phyloP scores from a whole-genome alignment of 2,113 vertebrate species.

The Salvator merianae region DNA sequence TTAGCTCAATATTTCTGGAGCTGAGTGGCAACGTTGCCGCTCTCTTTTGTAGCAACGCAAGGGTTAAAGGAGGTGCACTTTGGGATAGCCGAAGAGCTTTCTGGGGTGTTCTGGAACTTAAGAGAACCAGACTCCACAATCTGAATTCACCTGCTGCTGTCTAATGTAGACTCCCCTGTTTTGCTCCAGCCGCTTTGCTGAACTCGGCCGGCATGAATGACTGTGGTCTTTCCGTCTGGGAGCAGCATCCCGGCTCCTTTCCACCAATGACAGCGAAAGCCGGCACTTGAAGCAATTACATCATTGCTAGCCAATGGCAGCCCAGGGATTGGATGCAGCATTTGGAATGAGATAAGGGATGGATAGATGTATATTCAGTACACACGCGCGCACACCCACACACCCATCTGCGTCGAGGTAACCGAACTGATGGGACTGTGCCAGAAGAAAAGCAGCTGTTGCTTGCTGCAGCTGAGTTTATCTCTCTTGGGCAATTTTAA shows the following conservation, averaged over 20 bases:
- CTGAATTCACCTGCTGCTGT: neutral
- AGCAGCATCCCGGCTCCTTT: constrained; percentile 77
- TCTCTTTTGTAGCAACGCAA: constrained; percentile 8
- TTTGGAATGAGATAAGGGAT: constrained; percentile 67
- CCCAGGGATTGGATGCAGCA: constrained; percentile 80
- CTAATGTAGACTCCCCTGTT: constrained; percentile 23
- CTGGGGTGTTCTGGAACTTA: neutral
- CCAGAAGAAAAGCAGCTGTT: neutral
- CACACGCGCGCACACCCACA: constrained; percentile 28
- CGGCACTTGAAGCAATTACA: constrained; percentile 89
- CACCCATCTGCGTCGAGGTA: constrained; percentile 21
- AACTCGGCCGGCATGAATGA: constrained; percentile 87
- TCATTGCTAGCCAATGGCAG: constrained; percentile 92
- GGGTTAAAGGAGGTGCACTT: constrained; percentile 55
- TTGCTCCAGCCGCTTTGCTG: constrained; percentile 51
- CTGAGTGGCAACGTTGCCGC: neutral
- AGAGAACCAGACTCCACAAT: constrained; percentile 25
- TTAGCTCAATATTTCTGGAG: neutral
- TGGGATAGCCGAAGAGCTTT: neutral
- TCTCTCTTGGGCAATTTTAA: neutral
- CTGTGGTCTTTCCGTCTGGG: constrained; percentile 83
- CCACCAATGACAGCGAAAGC: constrained; percentile 82
- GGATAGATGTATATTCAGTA: constrained; percentile 53
- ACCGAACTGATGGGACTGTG: fast-evolving
- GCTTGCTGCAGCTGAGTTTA: neutral